These are phyloP conservation scores for Drosophila falleni DNA, from an alignment of 2,888 invertebrate species.

Conservation along the genomic window DNA sequence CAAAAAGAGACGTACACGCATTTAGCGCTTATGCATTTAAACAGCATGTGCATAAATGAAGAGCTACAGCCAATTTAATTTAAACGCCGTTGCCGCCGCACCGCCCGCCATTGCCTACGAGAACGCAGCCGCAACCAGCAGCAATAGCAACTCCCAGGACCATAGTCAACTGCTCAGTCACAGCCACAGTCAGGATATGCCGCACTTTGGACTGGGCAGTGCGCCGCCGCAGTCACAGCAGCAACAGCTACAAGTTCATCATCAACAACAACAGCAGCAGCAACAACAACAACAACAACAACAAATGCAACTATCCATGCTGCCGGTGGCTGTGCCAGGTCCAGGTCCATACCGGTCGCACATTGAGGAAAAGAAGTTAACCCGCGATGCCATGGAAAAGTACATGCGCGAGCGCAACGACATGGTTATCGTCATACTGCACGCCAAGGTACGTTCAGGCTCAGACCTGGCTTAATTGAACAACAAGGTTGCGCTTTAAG, in stretches of 20 bases:
- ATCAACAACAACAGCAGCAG: conserved; percentile 65
- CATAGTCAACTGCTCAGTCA: conserved; percentile 62
- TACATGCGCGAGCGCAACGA: conserved; percentile 97
- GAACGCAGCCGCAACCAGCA: conserved; percentile 65
- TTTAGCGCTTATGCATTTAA: conserved; percentile 40
- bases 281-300: conserved; percentile 79
- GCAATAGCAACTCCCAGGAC: conserved; percentile 56
- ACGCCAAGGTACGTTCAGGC: conserved; percentile 90
- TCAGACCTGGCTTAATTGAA: background rate
- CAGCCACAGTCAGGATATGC: conserved; percentile 81
- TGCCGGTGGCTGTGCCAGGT: conserved; percentile 77
- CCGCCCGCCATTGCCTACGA: conserved; percentile 75
- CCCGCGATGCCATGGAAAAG: conserved; percentile 92
- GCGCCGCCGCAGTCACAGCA: conserved; percentile 67
- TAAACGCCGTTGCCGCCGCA: conserved; percentile 69
- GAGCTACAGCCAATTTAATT: conserved; percentile 80
- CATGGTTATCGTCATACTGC: conserved; percentile 98
- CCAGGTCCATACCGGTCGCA: conserved; percentile 83
- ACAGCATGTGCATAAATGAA: conserved; percentile 81
- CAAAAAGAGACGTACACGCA: conserved; percentile 46
- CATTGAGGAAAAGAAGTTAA: conserved; percentile 89
- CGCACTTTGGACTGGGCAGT: conserved; percentile 86
- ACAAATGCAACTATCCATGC: conserved; percentile 82
- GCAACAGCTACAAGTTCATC: conserved; percentile 66
- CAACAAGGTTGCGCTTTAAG: background rate